Base-by-base conservation (phyloP, 2,797 vertebrate genomes). In the Halcyon chelicuti region DNA sequence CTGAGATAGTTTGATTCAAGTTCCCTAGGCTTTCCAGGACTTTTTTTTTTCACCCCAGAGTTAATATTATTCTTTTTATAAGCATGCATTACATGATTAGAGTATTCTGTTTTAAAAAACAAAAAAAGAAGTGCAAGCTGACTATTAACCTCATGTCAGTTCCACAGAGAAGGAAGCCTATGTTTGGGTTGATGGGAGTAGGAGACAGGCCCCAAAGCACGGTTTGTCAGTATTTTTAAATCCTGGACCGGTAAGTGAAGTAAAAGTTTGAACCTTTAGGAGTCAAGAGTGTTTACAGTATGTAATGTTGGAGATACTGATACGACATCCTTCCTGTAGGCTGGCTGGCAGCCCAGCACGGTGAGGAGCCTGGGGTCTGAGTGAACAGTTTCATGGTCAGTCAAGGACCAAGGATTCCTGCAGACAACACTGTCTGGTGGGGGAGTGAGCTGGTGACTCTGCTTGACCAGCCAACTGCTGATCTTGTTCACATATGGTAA, bases 351-450 rank as follows among this genome's bases (percentile, higher is more conserved):
- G 51, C 22, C 39, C 10, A 60, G n/a, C 0, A 3, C 60, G 20
- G 7, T 77, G 15, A 13, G 23, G 18, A 81, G 20, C 6, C 5
- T 89, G 28, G 19, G 26, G 18, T 86, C 19, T 46, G 44, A 46
- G 22, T 37, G 55, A 31, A 37, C n/a, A 55, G 14, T 81, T 78
- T 63, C 26, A 23, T 55, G 35, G 40, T 85, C 46, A 68, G 3
- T 35, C 10, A 14, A 31, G 57, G 29, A 40, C 40, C 55, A 31
- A 61, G 28, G 29, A 11, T 47, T 51, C 39, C 31, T 67, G 37
- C 31, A 65, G 33, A 40, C 31, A 44, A 1, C 18, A 11, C 0
- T 0, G 6, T 47, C 54, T 75, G 4, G 33, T 78, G 58, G 3
- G 15, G 4, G 44, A 46, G 2, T 16, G n/a, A 51, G 25, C 21